phyloP scores from a whole-genome alignment of 1,140 invertebrate genomes.

The Parasteatoda tepidariorum region DNA sequence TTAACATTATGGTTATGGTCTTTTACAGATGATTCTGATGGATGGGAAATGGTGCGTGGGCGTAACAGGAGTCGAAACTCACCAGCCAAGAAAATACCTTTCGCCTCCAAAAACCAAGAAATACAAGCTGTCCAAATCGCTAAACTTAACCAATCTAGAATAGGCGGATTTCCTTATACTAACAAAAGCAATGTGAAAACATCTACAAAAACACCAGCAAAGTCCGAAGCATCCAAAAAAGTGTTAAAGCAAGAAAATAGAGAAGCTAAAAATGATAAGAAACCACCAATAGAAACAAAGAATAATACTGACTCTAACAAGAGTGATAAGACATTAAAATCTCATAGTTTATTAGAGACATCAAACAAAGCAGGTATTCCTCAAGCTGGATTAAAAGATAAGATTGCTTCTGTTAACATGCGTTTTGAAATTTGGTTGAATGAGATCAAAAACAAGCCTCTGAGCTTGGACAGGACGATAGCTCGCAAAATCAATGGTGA shows the following conservation, averaged over 20 bases:
- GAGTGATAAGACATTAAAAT: too few relatives aligned
- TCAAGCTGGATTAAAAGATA: too few relatives aligned
- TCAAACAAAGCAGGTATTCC: too few relatives aligned
- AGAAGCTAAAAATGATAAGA: background rate
- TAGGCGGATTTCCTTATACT: constrained; percentile 49
- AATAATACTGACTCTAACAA: too few relatives aligned
- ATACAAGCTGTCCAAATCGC: constrained; percentile 29
- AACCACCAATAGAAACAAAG: background rate
- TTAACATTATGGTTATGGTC: too few relatives aligned
- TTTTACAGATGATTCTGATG: constrained; percentile 70
- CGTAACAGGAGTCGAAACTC: constrained; percentile 65
- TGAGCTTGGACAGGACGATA: too few relatives aligned
- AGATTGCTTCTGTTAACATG: too few relatives aligned
- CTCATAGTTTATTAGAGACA: too few relatives aligned
- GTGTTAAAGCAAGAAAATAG: too few relatives aligned
- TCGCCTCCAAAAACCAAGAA: background rate
- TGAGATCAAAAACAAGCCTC: too few relatives aligned
- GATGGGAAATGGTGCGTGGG: constrained; percentile 77
- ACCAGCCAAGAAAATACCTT: constrained; percentile 65
- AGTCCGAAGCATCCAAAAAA: constrained; percentile 28
- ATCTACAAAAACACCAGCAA: constrained; percentile 1
- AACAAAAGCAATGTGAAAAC: constrained; percentile 31
- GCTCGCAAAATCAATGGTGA: too few relatives aligned
- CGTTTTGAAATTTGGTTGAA: too few relatives aligned
- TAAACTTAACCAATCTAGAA: constrained; percentile 24